Evolutionary conservation across 1,140 invertebrate species (phyloP).

Genomic region (Temnothorax longispinosus): DNA sequence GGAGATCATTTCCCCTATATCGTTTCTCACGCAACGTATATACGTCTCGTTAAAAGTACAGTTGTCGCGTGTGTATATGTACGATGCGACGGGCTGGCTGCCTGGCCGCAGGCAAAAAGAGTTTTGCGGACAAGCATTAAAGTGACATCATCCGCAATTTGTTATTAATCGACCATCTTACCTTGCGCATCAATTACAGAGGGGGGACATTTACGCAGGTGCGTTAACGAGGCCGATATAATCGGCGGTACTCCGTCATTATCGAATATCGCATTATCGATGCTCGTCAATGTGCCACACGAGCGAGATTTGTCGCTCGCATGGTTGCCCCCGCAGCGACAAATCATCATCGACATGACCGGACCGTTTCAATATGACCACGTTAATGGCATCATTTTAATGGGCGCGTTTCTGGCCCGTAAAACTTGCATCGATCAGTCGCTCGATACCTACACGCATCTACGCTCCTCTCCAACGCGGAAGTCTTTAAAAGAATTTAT

Average conservation of each 20-base stretch:
- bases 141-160: constrained; percentile 45
- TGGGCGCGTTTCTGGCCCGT: constrained; percentile 3
- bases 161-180: constrained; percentile 64
- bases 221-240: constrained; percentile 62
- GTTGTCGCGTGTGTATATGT: neutral
- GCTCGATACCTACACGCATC: neutral
- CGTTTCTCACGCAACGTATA: constrained; percentile 10
- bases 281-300: constrained; percentile 64
- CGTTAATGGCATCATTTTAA: constrained; percentile 53
- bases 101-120: neutral
- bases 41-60: neutral
- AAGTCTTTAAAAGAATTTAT: neutral
- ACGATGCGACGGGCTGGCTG: neutral
- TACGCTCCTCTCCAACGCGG: too few species aligned
- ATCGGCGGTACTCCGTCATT: constrained; percentile 69
- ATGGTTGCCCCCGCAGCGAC: constrained; percentile 71
- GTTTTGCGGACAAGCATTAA: constrained; percentile 31
- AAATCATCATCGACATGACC: constrained; percentile 68
- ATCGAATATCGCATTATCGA: constrained; percentile 71
- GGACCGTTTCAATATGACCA: constrained; percentile 33
- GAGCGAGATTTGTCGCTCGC: constrained; percentile 76
- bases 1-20: constrained; percentile 8
- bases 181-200: constrained; percentile 55
- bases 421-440: constrained; percentile 42
- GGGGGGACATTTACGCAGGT: constrained; percentile 56